Base-by-base conservation (phyloP, 2,888 invertebrate species). In the Hirtodrosophila histrioides region DNA sequence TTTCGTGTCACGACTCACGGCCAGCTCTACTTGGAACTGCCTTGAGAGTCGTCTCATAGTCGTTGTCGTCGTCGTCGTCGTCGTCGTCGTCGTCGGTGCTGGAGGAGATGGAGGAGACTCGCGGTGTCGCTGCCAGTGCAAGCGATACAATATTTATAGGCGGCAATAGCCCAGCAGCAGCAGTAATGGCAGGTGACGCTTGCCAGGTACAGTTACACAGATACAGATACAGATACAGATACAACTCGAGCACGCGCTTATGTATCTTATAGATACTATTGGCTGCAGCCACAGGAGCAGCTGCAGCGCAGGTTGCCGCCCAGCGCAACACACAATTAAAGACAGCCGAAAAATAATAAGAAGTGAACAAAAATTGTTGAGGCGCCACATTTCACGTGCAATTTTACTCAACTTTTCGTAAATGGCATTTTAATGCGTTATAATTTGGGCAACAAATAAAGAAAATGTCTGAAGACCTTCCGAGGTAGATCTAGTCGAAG, bases 141-240 rank as follows among this genome's bases (percentile, higher is more conserved):
- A 45, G 63, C 77, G 39, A 84, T 82, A 84, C 72, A 86, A 78
- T 84, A 82, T 84, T 86, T 81, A 86, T 77, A 78, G 69, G 67
- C 57, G 68, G 43, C 69, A 82, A 71, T 51, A 69, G 51, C 36
- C 35, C 63, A 69, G 55, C 58, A 55, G 39, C 50, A 66, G 51
- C 60, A 60, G 51, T 56, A 60, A 48, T 67, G 58, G 61, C 71
- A 65, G 68, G 73, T 72, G 73, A 73, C 74, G 74, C 66, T 66
- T 36, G 61, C 56, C 67, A 57, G 58, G 39, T 73, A 75, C 68
- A 68, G 73, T 60, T 61, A 60, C 76, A 66, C 17, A 17, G 11
- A 48, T 36, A 54, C 36, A 50, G 57, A 17, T 3, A 44, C 31
- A 62, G 55, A 11, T 12, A 43, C 40, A 39, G 33, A 33, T 10